Evolutionary conservation across 2,113 vertebrate genomes (phyloP).

Genomic region (Equus quagga): DNA sequence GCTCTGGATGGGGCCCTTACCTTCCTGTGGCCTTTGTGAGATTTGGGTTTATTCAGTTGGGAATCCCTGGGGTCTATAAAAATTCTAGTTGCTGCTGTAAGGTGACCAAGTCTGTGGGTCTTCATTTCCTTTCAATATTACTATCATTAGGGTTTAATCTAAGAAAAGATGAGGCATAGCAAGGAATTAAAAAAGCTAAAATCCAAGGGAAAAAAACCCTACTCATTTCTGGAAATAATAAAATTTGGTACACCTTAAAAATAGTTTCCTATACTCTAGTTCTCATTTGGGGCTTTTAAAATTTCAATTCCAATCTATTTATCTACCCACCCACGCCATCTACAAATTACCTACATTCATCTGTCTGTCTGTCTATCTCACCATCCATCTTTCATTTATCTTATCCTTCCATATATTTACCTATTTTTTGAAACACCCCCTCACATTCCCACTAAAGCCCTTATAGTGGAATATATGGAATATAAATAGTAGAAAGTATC

Average conservation of each 20-base stretch:
- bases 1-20: neutral
- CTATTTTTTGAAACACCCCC: neutral
- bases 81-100: neutral
- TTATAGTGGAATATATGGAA: neutral
- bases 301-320: neutral
- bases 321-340: neutral
- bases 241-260: neutral
- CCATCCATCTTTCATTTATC: neutral
- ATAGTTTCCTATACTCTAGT: neutral
- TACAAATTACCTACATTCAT: neutral
- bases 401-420: neutral
- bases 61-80: neutral
- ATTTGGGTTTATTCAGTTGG: neutral
- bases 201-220: neutral
- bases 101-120: neutral
- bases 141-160: neutral
- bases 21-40: neutral
- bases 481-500: neutral
- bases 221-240: neutral
- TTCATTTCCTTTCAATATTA: neutral
- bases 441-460: neutral
- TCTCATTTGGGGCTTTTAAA: neutral
- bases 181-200: constrained; percentile 1
- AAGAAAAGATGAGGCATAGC: neutral
- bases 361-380: neutral